A percentile compares a stretch with the other conserved stretches of the same genome.
These are phyloP conservation scores for Harpegnathos saltator DNA, from an alignment of 1,140 invertebrate genomes.

Conservation along the genomic window DNA sequence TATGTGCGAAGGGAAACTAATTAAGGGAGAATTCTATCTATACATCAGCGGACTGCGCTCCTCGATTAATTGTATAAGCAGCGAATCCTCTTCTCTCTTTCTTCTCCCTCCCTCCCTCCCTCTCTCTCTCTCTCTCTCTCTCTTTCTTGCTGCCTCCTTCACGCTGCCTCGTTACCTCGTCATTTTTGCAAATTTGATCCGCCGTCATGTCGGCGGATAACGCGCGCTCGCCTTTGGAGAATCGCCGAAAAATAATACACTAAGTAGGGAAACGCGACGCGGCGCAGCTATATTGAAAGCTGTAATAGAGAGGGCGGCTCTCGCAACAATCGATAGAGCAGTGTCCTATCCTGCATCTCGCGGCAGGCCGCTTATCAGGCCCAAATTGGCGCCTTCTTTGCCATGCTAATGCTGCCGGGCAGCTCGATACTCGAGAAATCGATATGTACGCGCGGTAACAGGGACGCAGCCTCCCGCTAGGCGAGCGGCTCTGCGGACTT, in stretches of 20 bases:
- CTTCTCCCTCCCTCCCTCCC: no score
- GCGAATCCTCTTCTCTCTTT: not conserved
- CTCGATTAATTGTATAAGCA: conserved; percentile 55
- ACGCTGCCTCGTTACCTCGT: conserved; percentile 1
- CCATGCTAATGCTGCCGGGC: conserved; percentile 72
- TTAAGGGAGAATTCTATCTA: conserved; percentile 60
- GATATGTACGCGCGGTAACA: conserved; percentile 70
- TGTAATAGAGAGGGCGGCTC: not conserved
- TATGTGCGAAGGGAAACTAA: conserved; percentile 58
- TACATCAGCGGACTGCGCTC: conserved; percentile 32
- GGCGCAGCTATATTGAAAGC: not conserved
- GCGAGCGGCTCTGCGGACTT: conserved; percentile 42
- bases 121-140: no score
- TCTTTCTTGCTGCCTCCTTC: no score
- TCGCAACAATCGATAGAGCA: conserved; percentile 40
- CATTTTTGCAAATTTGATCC: conserved; percentile 27
- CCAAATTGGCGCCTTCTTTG: conserved; percentile 79
- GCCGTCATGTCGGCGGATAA: conserved; percentile 2
- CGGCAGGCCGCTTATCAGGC: conserved; percentile 52
- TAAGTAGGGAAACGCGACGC: not conserved
- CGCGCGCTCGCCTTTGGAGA: no score
- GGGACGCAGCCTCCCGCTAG: conserved; percentile 60
- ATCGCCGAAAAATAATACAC: conserved; percentile 5
- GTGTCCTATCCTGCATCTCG: conserved; percentile 26
- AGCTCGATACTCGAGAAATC: conserved; percentile 68